Evolutionary conservation across 1,140 invertebrate genomes (phyloP).

Genomic region (Diprion similis): DNA sequence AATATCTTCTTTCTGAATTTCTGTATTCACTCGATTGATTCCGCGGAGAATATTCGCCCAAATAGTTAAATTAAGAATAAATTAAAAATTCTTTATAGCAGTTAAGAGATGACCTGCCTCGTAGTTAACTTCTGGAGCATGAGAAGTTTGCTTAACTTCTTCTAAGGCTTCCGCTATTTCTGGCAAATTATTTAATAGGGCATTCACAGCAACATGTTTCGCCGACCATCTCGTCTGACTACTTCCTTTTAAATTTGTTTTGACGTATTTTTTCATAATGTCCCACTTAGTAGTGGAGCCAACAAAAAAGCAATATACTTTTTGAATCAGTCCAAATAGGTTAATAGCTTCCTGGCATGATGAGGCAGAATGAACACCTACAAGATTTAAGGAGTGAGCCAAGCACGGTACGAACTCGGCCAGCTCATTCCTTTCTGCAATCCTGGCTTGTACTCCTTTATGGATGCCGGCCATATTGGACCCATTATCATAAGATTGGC

Average conservation of each 20-base stretch:
- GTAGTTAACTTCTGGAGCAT: neutral
- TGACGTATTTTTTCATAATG: neutral
- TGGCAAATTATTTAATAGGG: neutral
- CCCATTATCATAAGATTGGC: constrained; percentile 42
- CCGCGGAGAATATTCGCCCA: neutral
- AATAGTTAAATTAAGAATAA: neutral
- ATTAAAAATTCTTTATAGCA: neutral
- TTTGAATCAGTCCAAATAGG: constrained; percentile 11
- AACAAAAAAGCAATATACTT: constrained; percentile 9
- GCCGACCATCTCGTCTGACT: neutral
- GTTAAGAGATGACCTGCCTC: neutral
- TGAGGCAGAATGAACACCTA: constrained; percentile 38
- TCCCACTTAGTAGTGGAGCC: constrained; percentile 8
- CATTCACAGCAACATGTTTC: neutral
- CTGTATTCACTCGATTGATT: neutral
- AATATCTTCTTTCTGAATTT: neutral
- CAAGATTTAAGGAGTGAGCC: constrained; percentile 46
- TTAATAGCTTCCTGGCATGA: constrained; percentile 38
- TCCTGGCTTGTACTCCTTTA: constrained; percentile 41
- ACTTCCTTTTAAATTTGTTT: neutral
- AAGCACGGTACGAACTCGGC: constrained; percentile 41
- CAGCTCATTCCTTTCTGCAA: constrained; percentile 38
- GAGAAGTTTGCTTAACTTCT: neutral
- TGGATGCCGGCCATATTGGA: constrained; percentile 38
- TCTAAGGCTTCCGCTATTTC: neutral